A percentile compares a stretch with the other conserved stretches of the same genome.
Evolutionary conservation across 2,113 vertebrate species (phyloP).

Genomic region (Lasiurus cinereus): DNA sequence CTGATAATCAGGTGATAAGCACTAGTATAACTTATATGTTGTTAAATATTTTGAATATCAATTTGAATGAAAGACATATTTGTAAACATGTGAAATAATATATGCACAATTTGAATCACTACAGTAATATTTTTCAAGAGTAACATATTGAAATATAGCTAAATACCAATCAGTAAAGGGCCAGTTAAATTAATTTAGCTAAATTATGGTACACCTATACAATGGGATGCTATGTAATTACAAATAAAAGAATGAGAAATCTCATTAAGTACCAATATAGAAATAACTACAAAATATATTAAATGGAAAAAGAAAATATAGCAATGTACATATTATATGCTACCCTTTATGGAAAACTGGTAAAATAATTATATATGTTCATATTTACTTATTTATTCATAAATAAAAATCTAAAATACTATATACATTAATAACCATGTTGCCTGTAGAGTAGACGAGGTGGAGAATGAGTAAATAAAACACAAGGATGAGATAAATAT

Average conservation of each 20-base stretch:
- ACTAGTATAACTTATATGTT: neutral
- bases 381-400: slow-evolving; percentile 17
- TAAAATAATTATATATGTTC: neutral
- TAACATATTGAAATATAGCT: neutral
- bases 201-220: neutral
- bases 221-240: neutral
- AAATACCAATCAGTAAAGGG: neutral
- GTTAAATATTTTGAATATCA: slow-evolving; percentile 49
- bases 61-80: neutral
- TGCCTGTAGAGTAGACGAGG: neutral
- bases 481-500: neutral
- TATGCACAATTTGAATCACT: neutral
- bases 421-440: neutral
- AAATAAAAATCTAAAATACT: neutral
- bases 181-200: neutral
- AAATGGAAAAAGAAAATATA: slow-evolving; percentile 27
- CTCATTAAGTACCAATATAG: neutral
- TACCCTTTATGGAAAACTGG: neutral
- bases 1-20: neutral
- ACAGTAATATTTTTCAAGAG: neutral
- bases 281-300: neutral
- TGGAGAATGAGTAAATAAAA: neutral
- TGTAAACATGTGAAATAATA: neutral
- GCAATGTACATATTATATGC: neutral
- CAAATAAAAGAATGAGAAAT: slow-evolving; percentile 36